A percentile compares a stretch with the other conserved stretches of the same genome.
Evolutionary conservation across 2,797 vertebrate genomes (phyloP).

Genomic region (Okamejei kenojei): DNA sequence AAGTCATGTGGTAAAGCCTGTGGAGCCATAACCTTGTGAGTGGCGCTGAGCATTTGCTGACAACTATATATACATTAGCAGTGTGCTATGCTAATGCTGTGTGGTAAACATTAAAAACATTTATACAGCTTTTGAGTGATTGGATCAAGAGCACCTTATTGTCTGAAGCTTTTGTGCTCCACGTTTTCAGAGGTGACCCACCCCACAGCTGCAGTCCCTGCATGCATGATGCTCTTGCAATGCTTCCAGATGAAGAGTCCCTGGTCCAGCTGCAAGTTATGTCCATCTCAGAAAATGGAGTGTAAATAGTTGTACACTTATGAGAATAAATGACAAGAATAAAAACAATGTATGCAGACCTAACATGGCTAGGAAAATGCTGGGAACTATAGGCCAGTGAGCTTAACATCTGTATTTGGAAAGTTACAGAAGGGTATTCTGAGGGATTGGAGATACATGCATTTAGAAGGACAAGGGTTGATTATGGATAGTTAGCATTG

Average conservation of each 20-base stretch:
- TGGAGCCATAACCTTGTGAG: not conserved
- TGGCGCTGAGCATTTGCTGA: not conserved
- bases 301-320: too few species aligned
- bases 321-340: too few species aligned
- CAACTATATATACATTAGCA: not conserved
- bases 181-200: not conserved
- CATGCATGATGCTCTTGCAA: not conserved
- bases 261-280: too few species aligned
- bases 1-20: not conserved
- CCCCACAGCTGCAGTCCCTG: not conserved
- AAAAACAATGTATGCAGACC: too few species aligned
- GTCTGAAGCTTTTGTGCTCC: not conserved
- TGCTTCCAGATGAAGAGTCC: not conserved
- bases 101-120: not conserved
- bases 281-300: too few species aligned
- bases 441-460: too few species aligned
- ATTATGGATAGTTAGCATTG: too few species aligned
- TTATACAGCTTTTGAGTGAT: not conserved
- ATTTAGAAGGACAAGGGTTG: too few species aligned
- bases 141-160: not conserved
- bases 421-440: too few species aligned
- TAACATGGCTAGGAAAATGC: too few species aligned
- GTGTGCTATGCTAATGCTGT: not conserved
- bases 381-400: too few species aligned
- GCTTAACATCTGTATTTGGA: too few species aligned